Conservation (phyloP, 2,797 vertebrate species). For the Helicolenus hilgendorfi region DNA sequence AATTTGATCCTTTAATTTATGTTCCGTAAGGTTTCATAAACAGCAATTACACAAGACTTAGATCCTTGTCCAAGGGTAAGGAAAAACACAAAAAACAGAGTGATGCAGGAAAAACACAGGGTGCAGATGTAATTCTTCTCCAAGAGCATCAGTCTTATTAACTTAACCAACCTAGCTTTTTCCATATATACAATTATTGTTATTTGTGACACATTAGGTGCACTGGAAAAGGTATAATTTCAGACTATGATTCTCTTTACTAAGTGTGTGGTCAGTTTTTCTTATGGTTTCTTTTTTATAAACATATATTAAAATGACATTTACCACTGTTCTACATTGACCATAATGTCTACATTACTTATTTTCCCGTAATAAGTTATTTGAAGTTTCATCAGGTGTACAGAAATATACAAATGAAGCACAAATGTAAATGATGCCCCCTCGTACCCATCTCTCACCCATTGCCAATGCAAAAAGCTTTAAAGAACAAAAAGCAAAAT, state of each 20-base stretch:
- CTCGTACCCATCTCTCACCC: no score
- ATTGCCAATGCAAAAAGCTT: no score
- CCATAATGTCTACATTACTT: neutral
- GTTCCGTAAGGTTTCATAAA: neutral
- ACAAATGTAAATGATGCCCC: no score
- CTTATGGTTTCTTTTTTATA: neutral
- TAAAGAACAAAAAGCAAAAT: no score
- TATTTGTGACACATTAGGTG: neutral
- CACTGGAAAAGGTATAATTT: neutral
- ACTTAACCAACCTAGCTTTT: neutral
- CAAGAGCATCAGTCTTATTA: neutral
- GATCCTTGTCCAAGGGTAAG: neutral
- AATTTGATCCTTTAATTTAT: neutral
- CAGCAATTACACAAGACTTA: neutral
- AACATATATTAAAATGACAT: neutral
- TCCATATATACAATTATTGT: neutral
- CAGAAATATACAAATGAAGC: no score
- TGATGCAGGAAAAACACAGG: neutral
- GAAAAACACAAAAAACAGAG: neutral
- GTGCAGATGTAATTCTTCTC: neutral
- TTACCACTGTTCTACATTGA: neutral
- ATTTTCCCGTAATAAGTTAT: fast-evolving
- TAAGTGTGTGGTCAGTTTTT: neutral
- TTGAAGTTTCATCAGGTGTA: no score
- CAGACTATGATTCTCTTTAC: neutral